These are phyloP conservation scores for Apamea sordens DNA, from an alignment of 2,888 invertebrate species.

Conservation along the genomic window DNA sequence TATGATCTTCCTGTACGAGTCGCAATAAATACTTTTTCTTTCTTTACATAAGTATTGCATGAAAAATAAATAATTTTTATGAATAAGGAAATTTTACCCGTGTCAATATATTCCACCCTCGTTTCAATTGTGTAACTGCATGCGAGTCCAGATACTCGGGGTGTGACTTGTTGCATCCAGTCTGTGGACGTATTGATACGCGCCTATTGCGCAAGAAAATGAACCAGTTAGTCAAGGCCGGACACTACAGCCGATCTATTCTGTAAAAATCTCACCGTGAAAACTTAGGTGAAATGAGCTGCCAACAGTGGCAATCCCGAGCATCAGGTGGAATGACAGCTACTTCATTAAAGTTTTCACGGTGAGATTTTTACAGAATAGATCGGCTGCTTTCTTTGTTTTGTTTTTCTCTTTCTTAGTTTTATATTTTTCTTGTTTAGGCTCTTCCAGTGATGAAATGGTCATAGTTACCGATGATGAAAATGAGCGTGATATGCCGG, in stretches of 20 bases:
- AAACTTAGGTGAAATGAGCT: neutral
- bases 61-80: neutral
- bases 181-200: neutral
- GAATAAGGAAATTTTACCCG: neutral
- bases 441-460: constrained; percentile 1
- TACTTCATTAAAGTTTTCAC: neutral
- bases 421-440: constrained; percentile 18
- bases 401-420: neutral
- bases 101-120: neutral
- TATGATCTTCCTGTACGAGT: too few species aligned
- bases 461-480: neutral
- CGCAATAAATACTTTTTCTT: too few species aligned
- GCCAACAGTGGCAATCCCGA: neutral
- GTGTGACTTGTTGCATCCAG: neutral
- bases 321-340: neutral
- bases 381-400: neutral
- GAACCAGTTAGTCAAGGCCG: neutral
- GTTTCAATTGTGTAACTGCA: neutral
- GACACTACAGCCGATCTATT: neutral
- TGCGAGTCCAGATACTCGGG: neutral
- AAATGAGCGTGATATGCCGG: neutral
- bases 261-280: neutral
- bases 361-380: neutral
- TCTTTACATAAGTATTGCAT: neutral
- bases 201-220: neutral